Percentiles rank a stretch among this genome's conserved stretches.
These are phyloP conservation scores for Plutella xylostella DNA, from an alignment of 2,888 invertebrate species.

Conservation along the genomic window DNA sequence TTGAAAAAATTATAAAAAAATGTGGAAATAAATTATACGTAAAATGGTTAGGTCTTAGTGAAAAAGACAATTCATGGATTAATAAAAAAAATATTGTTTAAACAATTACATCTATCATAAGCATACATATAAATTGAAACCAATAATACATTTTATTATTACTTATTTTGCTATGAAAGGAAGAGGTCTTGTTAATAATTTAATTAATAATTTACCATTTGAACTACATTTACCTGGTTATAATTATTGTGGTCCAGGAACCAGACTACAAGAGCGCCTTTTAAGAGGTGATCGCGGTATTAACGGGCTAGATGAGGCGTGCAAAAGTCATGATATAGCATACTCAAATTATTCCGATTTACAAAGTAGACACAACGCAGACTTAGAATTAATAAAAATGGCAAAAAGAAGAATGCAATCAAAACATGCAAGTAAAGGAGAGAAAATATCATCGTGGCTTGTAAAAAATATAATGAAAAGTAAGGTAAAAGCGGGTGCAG, in stretches of 20 bases:
- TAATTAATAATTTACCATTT: constrained; percentile 10
- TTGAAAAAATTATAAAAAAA: constrained; percentile 21
- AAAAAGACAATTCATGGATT: constrained; percentile 19
- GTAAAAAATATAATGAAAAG: constrained; percentile 12
- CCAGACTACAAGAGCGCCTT: constrained; percentile 24
- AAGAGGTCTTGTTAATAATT: constrained; percentile 8
- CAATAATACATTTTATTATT: no score
- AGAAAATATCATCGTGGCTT: constrained; percentile 10
- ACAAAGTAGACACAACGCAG: constrained; percentile 22
- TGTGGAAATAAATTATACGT: constrained; percentile 9
- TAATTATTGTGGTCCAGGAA: constrained; percentile 23
- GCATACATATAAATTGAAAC: neutral
- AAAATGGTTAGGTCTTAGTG: constrained; percentile 15
- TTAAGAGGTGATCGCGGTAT: constrained; percentile 28
- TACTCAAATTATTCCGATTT: constrained; percentile 8
- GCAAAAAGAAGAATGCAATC: constrained; percentile 21
- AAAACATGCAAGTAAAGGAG: constrained; percentile 9
- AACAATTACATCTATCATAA: no score
- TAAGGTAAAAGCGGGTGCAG: constrained; percentile 19
- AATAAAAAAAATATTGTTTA: constrained; percentile 8
- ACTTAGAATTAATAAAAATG: constrained; percentile 27
- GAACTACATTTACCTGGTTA: constrained; percentile 19
- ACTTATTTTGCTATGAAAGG: no score
- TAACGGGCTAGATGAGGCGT: constrained; percentile 11
- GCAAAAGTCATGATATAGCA: constrained; percentile 11